Evolutionary conservation across 2,113 vertebrate genomes (phyloP).

Genomic region (Archilochus colubris): DNA sequence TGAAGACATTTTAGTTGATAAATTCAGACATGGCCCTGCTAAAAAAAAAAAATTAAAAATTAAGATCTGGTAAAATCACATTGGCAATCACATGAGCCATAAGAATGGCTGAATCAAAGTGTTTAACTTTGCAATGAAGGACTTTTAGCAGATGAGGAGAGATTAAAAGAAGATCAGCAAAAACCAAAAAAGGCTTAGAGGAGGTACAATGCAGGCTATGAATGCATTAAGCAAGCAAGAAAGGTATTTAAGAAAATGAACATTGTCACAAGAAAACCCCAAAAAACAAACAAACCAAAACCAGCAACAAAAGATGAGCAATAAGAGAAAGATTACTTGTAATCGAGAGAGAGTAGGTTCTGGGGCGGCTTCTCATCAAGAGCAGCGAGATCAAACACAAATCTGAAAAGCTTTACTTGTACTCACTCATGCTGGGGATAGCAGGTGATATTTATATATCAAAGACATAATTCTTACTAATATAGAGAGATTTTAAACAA

Average conservation of each 20-base stretch:
- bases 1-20: background rate
- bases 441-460: slow-evolving; percentile 7
- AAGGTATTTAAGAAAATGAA: background rate
- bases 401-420: background rate
- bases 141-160: background rate
- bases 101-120: background rate
- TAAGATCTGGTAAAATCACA: background rate
- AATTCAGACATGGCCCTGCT: background rate
- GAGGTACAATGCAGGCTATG: background rate
- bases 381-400: background rate
- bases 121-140: background rate
- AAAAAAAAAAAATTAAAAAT: background rate
- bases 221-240: background rate
- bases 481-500: background rate
- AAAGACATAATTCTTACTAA: background rate
- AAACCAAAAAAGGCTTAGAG: background rate
- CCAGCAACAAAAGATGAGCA: background rate
- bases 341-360: background rate
- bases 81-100: background rate
- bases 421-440: background rate
- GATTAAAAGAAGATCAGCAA: background rate
- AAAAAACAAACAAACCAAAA: no score
- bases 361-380: background rate
- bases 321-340: background rate
- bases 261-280: background rate